These are phyloP conservation scores for Dione vanillae DNA, from an alignment of 2,888 invertebrate species.

Conservation along the genomic window DNA sequence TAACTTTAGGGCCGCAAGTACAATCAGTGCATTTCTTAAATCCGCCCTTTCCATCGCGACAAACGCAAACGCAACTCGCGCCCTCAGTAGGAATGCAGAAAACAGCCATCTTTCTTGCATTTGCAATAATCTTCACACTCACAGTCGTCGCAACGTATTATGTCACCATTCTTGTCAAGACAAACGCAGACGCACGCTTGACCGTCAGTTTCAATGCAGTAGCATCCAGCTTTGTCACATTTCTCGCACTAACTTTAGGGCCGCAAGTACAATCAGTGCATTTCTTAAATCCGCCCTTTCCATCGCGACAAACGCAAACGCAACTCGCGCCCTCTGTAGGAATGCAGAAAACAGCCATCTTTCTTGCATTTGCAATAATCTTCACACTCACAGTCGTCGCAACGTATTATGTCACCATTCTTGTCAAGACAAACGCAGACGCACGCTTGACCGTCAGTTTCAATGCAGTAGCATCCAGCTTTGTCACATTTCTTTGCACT, in stretches of 20 bases:
- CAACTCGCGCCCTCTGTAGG: background rate
- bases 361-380: conserved; percentile 20
- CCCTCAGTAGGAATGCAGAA: conserved; percentile 4
- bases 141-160: background rate
- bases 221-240: background rate
- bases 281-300: conserved; percentile 6
- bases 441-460: background rate
- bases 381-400: background rate
- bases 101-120: conserved; percentile 13
- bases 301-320: conserved; percentile 2
- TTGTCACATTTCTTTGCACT: conserved; percentile 2
- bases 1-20: background rate
- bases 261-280: background rate
- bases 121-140: conserved; percentile 13
- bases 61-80: background rate
- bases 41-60: conserved; percentile 6
- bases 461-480: background rate
- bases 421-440: conserved; percentile 10
- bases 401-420: conserved; percentile 4
- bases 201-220: background rate
- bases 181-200: conserved; percentile 1
- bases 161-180: background rate
- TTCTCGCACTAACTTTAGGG: background rate
- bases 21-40: conserved; percentile 3
- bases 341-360: conserved; percentile 14